Base-by-base conservation (phyloP, 2,888 invertebrate genomes). In the Drosophila macrospina region DNA sequence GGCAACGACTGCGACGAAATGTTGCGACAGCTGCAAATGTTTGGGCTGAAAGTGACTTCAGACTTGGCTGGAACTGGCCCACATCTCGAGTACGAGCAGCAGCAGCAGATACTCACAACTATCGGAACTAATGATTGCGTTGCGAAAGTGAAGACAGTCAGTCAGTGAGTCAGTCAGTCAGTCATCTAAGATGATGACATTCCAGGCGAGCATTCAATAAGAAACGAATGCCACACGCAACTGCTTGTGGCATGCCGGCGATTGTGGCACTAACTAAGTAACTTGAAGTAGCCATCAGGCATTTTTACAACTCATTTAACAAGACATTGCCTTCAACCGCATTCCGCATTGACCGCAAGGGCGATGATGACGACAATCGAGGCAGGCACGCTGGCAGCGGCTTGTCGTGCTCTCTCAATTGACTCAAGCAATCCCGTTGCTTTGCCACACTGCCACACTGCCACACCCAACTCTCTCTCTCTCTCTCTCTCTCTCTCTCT, bases 261-360 rank as follows among this genome's bases (percentile, higher is more conserved):
- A 32, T 13, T 50, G 50, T 42, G 69, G 20, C 51, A 48, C 55
- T 28, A 54, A 68, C 57, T 68, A 55, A 68, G 69, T 62, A 55
- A 51, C 74, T 41, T 41, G 47, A 66, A 69, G 62, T 80, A 65
- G 69, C 80, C 78, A 83, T 73, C 70, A 65, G 73, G 80, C 73
- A 70, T 80, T 86, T 86, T 85, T 71, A 86, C 85, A 83, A 86
- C 87, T 88, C 89, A 86, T 83, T 88, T 89, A 83, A 82, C 88
- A 82, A 68, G 81, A 65, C 80, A 80, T 65, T 63, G 68, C 39
- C 75, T 15, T 28, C 5, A 51, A 36, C 16, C 39, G 44, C 50
- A 47, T 47, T 30, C 48, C 39, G 47, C 70, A 75, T 62, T 85
- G 79, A 69, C 80, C 83, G 36, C 76, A 57, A 74, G 65, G 45